A percentile compares a stretch with the other conserved stretches of the same genome.
Conservation (phyloP, 2,888 invertebrate species). For the Papilio gigon region DNA sequence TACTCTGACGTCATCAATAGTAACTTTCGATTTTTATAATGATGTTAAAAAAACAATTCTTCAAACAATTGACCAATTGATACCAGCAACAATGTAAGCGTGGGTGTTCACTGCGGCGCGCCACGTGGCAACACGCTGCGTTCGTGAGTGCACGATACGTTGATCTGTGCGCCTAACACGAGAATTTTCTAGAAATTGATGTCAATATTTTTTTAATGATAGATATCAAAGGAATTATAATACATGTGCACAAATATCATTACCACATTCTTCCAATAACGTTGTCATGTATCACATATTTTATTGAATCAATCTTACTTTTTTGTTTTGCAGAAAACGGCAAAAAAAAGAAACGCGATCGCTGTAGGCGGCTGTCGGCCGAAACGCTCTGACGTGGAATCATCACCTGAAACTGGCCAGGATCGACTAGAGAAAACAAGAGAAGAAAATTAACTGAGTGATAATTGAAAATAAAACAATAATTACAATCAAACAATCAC, state of each 20-base stretch:
- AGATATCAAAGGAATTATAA: too few relatives aligned
- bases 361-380: conserved; percentile 57
- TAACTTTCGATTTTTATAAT: conserved; percentile 15
- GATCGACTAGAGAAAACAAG: conserved; percentile 50
- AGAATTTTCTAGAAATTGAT: too few relatives aligned
- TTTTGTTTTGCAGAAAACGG: conserved; percentile 47
- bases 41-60: conserved; percentile 18
- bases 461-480: background rate
- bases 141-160: conserved; percentile 46
- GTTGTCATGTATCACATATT: too few relatives aligned
- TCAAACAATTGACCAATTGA: conserved; percentile 20
- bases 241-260: too few relatives aligned
- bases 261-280: background rate
- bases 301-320: too few relatives aligned
- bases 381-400: conserved; percentile 53
- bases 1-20: background rate
- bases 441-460: background rate
- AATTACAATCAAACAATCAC: background rate
- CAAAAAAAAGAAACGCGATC: conserved; percentile 57
- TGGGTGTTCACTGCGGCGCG: conserved; percentile 50
- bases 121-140: conserved; percentile 50
- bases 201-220: too few relatives aligned
- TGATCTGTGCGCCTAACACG: too few relatives aligned
- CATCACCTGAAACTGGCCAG: conserved; percentile 48
- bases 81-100: conserved; percentile 24